Percentiles rank a stretch among this genome's conserved stretches.
Evolutionary conservation across 2,888 invertebrate genomes (phyloP).

Genomic region (Lepidocyrtinus sp.): DNA sequence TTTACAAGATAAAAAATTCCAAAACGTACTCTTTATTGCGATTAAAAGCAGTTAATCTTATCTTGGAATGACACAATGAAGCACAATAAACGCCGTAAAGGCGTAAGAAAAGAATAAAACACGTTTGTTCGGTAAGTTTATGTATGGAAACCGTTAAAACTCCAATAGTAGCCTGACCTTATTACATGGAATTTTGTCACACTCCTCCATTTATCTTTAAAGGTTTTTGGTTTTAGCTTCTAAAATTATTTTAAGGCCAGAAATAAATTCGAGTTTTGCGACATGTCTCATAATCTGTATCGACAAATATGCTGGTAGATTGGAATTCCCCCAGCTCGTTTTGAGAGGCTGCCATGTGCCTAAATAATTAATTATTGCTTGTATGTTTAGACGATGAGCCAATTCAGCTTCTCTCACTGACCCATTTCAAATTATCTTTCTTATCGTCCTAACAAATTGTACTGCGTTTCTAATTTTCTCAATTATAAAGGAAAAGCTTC

Average conservation of each 20-base stretch:
- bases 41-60: slow-evolving; percentile 4
- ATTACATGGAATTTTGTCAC: no score
- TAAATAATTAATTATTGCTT: background rate
- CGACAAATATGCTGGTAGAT: background rate
- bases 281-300: background rate
- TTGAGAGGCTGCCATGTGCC: slow-evolving; percentile 3
- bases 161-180: no score
- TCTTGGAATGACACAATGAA: slow-evolving; percentile 1
- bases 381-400: background rate
- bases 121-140: no score
- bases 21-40: background rate
- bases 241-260: no score
- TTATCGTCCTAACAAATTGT: no score
- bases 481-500: background rate
- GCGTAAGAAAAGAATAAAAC: background rate
- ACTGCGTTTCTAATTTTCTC: slow-evolving; percentile 12
- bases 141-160: no score
- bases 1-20: background rate
- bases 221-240: no score
- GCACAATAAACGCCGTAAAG: background rate
- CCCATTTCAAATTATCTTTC: background rate
- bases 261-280: no score
- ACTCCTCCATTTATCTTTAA: no score
- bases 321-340: background rate
- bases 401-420: background rate